Conservation (phyloP, 2,797 vertebrate genomes). For the Pseudochromis fuscus region DNA sequence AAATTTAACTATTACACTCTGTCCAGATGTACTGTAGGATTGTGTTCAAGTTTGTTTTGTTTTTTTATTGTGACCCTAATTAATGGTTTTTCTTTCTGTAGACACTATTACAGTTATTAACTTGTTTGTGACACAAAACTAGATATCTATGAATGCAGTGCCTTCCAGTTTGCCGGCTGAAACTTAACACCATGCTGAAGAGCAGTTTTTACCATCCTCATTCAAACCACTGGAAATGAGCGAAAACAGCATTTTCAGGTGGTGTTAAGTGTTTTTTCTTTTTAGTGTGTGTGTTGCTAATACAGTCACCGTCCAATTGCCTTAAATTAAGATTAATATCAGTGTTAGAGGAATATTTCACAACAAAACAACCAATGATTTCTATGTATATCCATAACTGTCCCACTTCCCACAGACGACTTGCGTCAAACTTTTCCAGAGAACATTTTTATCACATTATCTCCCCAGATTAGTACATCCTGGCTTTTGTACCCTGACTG, state of each 20-base stretch:
- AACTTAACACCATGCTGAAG: conserved; percentile 11
- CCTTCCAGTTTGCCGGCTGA: conserved; percentile 53
- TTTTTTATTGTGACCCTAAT: conserved; percentile 48
- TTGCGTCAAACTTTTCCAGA: not conserved
- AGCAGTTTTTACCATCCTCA: not conserved
- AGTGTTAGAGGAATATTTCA: conserved; percentile 17
- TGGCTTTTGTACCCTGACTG: not conserved
- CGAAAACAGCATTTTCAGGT: not conserved
- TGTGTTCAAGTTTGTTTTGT: conserved; percentile 44
- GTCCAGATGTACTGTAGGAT: conserved; percentile 75
- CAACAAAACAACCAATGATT: not conserved
- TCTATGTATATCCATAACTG: not conserved
- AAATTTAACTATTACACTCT: conserved; percentile 68
- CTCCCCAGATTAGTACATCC: conserved; percentile 9
- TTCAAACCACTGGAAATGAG: conserved; percentile 10
- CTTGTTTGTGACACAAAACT: conserved; percentile 51
- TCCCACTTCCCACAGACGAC: not conserved
- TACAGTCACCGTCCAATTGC: conserved; percentile 5
- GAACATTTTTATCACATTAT: conserved; percentile 13
- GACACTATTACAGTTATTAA: conserved; percentile 50
- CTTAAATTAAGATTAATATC: conserved; percentile 20
- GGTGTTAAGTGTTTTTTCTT: conserved; percentile 16
- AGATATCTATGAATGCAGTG: conserved; percentile 59
- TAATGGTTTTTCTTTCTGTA: conserved; percentile 39
- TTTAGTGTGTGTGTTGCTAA: conserved; percentile 44